These are phyloP conservation scores for Molossus alvarezi DNA, from an alignment of 2,797 vertebrate species.

Conservation along the genomic window DNA sequence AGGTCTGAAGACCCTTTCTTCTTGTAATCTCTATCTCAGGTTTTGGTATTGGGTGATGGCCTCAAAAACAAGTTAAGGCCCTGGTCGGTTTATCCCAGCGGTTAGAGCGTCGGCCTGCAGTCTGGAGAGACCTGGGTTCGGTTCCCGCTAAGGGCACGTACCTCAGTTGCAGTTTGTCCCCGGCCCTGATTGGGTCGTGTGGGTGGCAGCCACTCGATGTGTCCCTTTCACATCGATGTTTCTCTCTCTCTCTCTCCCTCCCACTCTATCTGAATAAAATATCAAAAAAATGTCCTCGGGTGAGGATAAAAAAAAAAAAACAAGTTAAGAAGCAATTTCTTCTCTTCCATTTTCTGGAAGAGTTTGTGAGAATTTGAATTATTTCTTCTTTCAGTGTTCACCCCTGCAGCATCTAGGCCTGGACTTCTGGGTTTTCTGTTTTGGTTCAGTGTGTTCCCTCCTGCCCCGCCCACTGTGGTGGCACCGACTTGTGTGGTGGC, in stretches of 20 bases:
- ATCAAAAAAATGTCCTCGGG: too few species aligned
- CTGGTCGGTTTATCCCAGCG: too few species aligned
- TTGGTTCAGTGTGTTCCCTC: neutral
- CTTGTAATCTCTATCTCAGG: slow-evolving; percentile 11
- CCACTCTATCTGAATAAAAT: too few species aligned
- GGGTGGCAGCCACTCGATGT: too few species aligned
- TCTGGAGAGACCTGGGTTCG: too few species aligned
- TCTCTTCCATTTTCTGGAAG: slow-evolving; percentile 53
- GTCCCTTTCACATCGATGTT: too few species aligned
- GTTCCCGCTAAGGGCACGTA: too few species aligned
- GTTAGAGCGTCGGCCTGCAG: too few species aligned
- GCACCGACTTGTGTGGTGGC: neutral
- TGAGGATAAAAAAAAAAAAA: neutral
- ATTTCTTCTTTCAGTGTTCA: slow-evolving; percentile 13
- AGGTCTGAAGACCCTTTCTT: neutral
- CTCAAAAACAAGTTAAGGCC: neutral
- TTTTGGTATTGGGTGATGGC: neutral
- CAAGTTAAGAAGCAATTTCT: neutral
- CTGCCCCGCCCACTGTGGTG: too few species aligned
- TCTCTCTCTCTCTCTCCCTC: too few species aligned
- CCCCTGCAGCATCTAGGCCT: neutral
- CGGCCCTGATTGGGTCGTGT: too few species aligned
- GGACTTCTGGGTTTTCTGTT: neutral
- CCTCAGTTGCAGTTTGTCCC: too few species aligned
- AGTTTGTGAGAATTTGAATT: slow-evolving; percentile 18